A percentile compares a stretch with the other conserved stretches of the same genome.
Conservation (phyloP, 2,113 vertebrate species). For the Entomyzon cyanotis region DNA sequence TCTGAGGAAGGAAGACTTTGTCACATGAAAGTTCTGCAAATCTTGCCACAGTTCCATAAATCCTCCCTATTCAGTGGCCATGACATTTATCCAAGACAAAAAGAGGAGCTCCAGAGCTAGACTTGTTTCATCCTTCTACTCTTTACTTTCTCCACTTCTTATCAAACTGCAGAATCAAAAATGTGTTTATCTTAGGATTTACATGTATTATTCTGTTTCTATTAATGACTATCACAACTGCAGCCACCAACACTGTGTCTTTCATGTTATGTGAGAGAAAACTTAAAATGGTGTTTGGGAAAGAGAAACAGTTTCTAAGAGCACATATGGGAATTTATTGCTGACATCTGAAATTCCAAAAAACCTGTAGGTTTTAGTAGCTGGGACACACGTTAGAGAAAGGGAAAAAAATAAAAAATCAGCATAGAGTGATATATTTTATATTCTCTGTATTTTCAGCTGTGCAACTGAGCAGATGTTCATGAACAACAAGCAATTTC, state of each 20-base stretch:
- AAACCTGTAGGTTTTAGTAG: neutral
- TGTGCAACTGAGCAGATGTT: neutral
- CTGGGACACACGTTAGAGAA: neutral
- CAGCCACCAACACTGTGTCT: neutral
- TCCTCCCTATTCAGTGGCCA: neutral
- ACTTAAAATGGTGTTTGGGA: neutral
- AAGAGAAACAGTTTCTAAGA: neutral
- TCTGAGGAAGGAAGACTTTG: neutral
- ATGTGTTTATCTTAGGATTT: neutral
- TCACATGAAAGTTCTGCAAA: neutral
- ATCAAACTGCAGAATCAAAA: neutral
- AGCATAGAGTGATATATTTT: no score
- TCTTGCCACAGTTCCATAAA: neutral
- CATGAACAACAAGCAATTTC: neutral
- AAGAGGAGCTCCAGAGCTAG: neutral
- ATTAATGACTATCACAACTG: neutral
- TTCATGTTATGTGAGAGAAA: neutral
- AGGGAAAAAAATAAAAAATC: accelerated
- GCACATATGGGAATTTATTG: accelerated
- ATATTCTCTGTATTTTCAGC: neutral
- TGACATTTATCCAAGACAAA: neutral
- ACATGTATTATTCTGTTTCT: neutral
- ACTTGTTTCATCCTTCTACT: neutral
- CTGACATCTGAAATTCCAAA: neutral
- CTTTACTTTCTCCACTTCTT: neutral